Conservation (phyloP, 2,888 invertebrate species). For the Drosophila diplacantha region DNA sequence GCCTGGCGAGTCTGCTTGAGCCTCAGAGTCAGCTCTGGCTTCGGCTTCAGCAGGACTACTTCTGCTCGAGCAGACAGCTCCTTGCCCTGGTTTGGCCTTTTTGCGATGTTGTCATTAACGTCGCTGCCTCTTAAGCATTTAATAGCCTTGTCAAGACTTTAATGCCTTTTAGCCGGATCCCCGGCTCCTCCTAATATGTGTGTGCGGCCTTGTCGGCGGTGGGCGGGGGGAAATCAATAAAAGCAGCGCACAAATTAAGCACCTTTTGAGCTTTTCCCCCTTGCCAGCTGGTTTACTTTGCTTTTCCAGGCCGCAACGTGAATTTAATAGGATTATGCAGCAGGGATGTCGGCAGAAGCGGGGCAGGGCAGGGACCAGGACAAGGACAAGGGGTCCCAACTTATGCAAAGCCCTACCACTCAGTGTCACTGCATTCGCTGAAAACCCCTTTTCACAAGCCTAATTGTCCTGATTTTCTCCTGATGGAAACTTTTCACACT, state of each 20-base stretch:
- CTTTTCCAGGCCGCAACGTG: constrained; percentile 56
- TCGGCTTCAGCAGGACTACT: constrained; percentile 35
- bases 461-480: constrained; percentile 68
- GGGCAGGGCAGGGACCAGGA: constrained; percentile 41
- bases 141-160: constrained; percentile 74
- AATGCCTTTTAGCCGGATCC: constrained; percentile 65
- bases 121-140: constrained; percentile 72
- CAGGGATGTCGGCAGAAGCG: constrained; percentile 47
- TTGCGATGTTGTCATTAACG: constrained; percentile 66
- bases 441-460: constrained; percentile 36
- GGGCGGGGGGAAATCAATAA: constrained; percentile 64
- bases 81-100: constrained; percentile 41
- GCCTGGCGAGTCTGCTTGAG: constrained; percentile 38
- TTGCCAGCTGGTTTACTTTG: constrained; percentile 31
- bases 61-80: constrained; percentile 28
- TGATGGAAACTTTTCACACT: constrained; percentile 62
- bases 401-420: constrained; percentile 58
- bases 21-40: constrained; percentile 43
- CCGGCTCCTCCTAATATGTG: constrained; percentile 49
- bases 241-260: constrained; percentile 68
- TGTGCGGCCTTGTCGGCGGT: neutral
- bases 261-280: constrained; percentile 48
- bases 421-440: constrained; percentile 54
- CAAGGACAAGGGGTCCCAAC: constrained; percentile 37
- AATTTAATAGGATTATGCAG: constrained; percentile 73